phyloP scores from a whole-genome alignment of 1,140 invertebrate genomes.

The Drosophila malerkotliana region DNA sequence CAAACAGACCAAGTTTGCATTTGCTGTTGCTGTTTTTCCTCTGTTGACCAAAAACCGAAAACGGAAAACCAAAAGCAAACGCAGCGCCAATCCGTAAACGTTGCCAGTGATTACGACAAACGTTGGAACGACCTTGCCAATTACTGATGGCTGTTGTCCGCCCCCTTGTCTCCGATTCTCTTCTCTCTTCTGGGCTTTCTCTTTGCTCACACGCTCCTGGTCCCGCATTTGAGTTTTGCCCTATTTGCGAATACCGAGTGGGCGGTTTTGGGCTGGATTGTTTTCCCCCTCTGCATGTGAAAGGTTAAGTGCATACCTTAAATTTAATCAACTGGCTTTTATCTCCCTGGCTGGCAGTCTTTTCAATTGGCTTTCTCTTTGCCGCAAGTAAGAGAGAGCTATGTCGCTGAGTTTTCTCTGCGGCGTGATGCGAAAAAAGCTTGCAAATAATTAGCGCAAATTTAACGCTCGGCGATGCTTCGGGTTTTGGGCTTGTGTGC shows the following conservation, averaged over 20 bases:
- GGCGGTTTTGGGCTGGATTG: constrained; percentile 27
- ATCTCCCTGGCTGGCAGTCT: constrained; percentile 2
- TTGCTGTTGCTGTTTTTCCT: constrained; percentile 47
- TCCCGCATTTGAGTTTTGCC: constrained; percentile 24
- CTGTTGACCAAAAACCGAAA: constrained; percentile 56
- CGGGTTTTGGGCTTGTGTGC: constrained; percentile 14
- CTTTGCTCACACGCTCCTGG: constrained; percentile 8
- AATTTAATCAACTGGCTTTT: constrained; percentile 19
- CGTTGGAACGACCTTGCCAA: constrained; percentile 76
- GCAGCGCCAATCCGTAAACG: constrained; percentile 59
- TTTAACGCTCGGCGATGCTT: constrained; percentile 66
- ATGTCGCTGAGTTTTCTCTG: background rate
- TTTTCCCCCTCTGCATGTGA: constrained; percentile 29
- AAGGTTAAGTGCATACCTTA: constrained; percentile 67
- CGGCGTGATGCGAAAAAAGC: constrained; percentile 35
- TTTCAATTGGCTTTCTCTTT: constrained; percentile 36
- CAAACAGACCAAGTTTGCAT: constrained; percentile 64
- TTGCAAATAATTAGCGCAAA: constrained; percentile 80
- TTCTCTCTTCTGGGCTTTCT: constrained; percentile 16
- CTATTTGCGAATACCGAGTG: constrained; percentile 58
- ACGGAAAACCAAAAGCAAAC: constrained; percentile 43
- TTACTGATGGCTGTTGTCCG: constrained; percentile 53
- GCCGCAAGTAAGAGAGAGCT: constrained; percentile 27
- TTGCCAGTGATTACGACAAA: constrained; percentile 77
- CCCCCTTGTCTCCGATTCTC: background rate